phyloP scores from a whole-genome alignment of 2,888 invertebrate species.

The Macrophya alboannulata region DNA sequence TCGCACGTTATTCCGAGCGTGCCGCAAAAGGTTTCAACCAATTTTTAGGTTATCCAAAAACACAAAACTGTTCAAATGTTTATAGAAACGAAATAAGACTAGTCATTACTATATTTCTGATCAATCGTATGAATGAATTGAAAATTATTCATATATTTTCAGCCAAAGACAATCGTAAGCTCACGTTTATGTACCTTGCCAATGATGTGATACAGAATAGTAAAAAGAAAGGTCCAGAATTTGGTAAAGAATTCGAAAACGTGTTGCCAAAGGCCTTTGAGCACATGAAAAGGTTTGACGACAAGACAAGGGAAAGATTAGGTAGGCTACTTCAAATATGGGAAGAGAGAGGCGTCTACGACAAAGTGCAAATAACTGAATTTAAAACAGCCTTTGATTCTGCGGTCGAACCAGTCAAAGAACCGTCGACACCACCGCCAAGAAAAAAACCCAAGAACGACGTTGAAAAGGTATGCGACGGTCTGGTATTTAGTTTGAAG shows the following conservation, averaged over 20 bases:
- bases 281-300: conserved; percentile 90
- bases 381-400: conserved; percentile 85
- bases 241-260: conserved; percentile 92
- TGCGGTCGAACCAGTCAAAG: conserved; percentile 67
- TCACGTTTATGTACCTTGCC: conserved; percentile 98
- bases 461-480: conserved; percentile 69
- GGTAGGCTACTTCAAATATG: conserved; percentile 94
- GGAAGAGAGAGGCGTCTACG: conserved; percentile 96
- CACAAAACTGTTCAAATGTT: background rate
- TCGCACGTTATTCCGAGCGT: background rate
- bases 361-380: conserved; percentile 89
- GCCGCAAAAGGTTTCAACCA: background rate
- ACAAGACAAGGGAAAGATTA: conserved; percentile 91
- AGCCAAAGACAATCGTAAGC: conserved; percentile 92
- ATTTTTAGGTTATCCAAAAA: conserved; percentile 37
- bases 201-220: conserved; percentile 99
- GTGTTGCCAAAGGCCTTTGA: conserved; percentile 92
- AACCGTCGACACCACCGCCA: conserved; percentile 78
- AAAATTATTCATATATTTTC: conserved; percentile 73
- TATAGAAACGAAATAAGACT: background rate
- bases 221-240: conserved; percentile 98
- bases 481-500: background rate
- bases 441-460: conserved; percentile 80
- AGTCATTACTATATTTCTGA: background rate
- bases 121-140: background rate